Evolutionary conservation across 2,113 vertebrate species (phyloP).

Genomic region (Aleadryas rufinucha): DNA sequence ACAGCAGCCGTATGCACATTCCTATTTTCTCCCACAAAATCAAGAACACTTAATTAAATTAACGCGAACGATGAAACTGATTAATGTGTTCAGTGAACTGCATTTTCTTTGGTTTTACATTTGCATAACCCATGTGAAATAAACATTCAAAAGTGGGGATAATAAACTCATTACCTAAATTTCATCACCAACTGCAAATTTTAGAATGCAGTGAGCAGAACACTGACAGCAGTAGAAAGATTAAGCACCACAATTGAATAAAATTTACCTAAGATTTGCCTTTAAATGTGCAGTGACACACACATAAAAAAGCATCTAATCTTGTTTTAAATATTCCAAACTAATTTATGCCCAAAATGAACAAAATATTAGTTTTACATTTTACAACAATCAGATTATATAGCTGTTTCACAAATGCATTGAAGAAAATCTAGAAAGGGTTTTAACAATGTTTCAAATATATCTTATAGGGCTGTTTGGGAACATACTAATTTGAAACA

Average conservation of each 20-base stretch:
- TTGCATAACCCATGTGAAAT: not conserved
- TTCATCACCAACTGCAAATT: not conserved
- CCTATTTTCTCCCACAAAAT: not conserved
- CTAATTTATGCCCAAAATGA: not conserved
- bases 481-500: not conserved
- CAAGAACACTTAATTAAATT: slow-evolving; percentile 1
- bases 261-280: not conserved
- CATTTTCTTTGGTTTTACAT: not conserved
- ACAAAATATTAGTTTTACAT: not conserved
- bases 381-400: not conserved
- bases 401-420: not conserved
- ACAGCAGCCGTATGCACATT: not conserved
- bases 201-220: not conserved
- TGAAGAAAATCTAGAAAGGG: not conserved
- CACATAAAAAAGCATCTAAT: not conserved
- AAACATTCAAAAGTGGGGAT: not conserved
- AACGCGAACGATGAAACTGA: not conserved
- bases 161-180: not conserved
- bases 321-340: not conserved
- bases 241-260: not conserved
- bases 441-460: not conserved
- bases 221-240: not conserved
- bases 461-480: not conserved
- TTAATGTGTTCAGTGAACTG: not conserved
- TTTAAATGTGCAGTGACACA: not conserved